phyloP scores from a whole-genome alignment of 1,140 invertebrate genomes.

The Solen grandis region DNA sequence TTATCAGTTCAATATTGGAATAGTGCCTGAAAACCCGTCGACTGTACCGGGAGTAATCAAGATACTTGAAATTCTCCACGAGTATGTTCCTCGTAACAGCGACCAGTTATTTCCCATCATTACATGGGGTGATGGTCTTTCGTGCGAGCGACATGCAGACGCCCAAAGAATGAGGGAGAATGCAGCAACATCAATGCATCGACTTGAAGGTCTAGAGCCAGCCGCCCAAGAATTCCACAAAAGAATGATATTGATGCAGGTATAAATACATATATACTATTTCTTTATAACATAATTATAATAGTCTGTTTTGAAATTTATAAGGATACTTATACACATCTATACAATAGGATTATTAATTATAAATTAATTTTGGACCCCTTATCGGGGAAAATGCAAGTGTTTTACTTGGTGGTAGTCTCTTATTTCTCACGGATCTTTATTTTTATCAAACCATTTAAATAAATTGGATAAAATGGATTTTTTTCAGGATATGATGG shows the following conservation, averaged over 20 bases:
- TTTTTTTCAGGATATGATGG: slow-evolving; percentile 36
- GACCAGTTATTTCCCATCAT: neutral
- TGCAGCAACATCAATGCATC: neutral
- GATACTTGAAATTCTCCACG: slow-evolving; percentile 17
- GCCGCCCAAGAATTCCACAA: neutral
- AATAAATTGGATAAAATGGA: too few species aligned
- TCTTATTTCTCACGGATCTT: neutral
- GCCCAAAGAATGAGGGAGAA: slow-evolving; percentile 30
- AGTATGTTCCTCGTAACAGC: neutral
- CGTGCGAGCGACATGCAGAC: slow-evolving; percentile 27
- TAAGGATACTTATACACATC: neutral
- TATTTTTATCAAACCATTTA: too few species aligned
- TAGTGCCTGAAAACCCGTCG: slow-evolving; percentile 21
- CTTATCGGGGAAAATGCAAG: neutral
- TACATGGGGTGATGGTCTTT: slow-evolving; percentile 24
- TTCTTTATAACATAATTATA: neutral
- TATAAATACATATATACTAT: too few species aligned
- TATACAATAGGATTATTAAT: neutral
- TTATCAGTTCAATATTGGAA: slow-evolving; percentile 30
- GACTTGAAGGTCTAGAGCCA: too few species aligned
- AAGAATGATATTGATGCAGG: too few species aligned
- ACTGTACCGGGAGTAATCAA: slow-evolving; percentile 27
- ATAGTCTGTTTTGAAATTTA: neutral
- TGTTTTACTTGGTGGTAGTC: neutral
- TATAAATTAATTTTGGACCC: neutral